Percentiles rank a stretch among this genome's conserved stretches.
These are phyloP conservation scores for Phymastichus coffea DNA, from an alignment of 1,140 invertebrate species.

Conservation along the genomic window DNA sequence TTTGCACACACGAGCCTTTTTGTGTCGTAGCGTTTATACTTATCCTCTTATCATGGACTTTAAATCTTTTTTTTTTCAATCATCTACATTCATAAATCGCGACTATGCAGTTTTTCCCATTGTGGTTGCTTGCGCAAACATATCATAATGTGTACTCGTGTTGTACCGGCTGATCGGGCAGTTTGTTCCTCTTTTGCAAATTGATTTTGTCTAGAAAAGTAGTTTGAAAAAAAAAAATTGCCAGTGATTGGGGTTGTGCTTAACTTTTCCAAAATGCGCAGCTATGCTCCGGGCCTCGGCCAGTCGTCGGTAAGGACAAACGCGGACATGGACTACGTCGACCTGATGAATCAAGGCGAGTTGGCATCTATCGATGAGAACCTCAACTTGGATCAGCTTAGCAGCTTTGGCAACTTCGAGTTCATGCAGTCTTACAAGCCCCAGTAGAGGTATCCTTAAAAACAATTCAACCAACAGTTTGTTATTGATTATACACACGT, in stretches of 20 bases:
- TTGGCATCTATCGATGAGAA: conserved; percentile 52
- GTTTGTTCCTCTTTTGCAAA: conserved; percentile 9
- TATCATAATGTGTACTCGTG: conserved; percentile 34
- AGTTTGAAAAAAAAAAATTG: too few relatives aligned
- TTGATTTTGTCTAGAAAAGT: too few relatives aligned
- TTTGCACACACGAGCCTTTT: too few relatives aligned
- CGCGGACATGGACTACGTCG: conserved; percentile 52
- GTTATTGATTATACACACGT: too few relatives aligned
- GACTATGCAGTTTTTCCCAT: conserved; percentile 5
- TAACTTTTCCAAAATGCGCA: conserved; percentile 50
- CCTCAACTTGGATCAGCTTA: conserved; percentile 51
- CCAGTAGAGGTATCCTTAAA: conserved; percentile 44
- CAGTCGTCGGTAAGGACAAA: conserved; percentile 48
- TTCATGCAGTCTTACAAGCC: conserved; percentile 51
- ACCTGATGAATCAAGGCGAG: conserved; percentile 47
- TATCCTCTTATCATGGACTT: too few relatives aligned
- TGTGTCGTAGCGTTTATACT: too few relatives aligned
- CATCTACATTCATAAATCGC: too few relatives aligned
- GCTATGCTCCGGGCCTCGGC: conserved; percentile 54
- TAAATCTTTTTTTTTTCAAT: too few relatives aligned
- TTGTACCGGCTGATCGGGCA: conserved; percentile 54
- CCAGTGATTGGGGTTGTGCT: conserved; percentile 59
- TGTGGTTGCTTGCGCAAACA: not conserved
- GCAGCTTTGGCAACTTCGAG: conserved; percentile 45
- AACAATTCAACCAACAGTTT: too few relatives aligned